Conservation (phyloP, 2,888 invertebrate species). For the Dolomedes plantarius region DNA sequence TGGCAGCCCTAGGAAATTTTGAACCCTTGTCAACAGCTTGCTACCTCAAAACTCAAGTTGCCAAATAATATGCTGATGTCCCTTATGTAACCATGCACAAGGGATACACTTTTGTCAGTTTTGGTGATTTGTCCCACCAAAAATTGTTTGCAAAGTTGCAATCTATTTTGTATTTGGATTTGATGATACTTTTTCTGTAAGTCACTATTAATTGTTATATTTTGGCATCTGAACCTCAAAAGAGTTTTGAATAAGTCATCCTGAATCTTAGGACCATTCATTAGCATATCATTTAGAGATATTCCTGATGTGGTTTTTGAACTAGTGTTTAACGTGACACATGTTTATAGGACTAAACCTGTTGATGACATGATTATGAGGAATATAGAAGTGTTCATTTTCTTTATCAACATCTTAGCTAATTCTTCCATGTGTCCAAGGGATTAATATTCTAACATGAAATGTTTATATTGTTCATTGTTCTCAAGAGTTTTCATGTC, state of each 20-base stretch:
- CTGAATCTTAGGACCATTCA: neutral
- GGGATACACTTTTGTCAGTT: too few species aligned
- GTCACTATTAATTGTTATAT: slow-evolving; percentile 7
- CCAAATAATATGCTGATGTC: too few species aligned
- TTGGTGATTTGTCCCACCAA: neutral
- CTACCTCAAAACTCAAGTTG: too few species aligned
- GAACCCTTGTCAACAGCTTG: too few species aligned
- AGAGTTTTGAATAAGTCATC: slow-evolving; percentile 6
- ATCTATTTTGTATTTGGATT: slow-evolving; percentile 8
- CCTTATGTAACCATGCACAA: too few species aligned
- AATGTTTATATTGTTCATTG: too few species aligned
- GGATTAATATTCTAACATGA: too few species aligned
- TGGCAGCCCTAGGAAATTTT: too few species aligned
- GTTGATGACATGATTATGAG: slow-evolving; percentile 4
- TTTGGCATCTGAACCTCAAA: neutral
- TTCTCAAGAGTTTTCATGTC: too few species aligned
- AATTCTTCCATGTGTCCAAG: too few species aligned
- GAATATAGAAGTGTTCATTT: neutral
- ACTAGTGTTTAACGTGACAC: slow-evolving; percentile 6
- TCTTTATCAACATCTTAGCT: too few species aligned
- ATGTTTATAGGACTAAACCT: neutral
- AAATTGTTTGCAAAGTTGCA: slow-evolving; percentile 11
- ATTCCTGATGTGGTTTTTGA: too few species aligned
- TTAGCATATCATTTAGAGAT: slow-evolving; percentile 6
- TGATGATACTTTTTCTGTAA: slow-evolving; percentile 38